A percentile compares a stretch with the other conserved stretches of the same genome.
phyloP scores from a whole-genome alignment of 1,140 invertebrate species.

The Riptortus pedestris region DNA sequence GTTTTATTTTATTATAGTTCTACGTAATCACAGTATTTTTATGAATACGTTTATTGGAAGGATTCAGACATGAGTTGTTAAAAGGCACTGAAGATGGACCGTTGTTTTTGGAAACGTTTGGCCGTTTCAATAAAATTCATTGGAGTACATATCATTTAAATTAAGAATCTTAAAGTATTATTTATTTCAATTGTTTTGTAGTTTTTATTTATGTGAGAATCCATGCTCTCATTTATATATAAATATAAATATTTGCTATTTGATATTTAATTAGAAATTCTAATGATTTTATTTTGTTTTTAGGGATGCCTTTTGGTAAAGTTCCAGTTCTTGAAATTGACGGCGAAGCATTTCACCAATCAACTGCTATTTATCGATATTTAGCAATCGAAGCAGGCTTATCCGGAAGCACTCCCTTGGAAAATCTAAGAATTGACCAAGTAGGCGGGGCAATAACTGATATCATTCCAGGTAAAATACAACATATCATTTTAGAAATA shows the following conservation, averaged over 20 bases:
- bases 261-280: not conserved
- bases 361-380: not conserved
- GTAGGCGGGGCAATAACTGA: not conserved
- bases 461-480: not conserved
- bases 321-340: slow-evolving; percentile 2
- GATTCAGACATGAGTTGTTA: no score
- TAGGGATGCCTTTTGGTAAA: slow-evolving; percentile 4
- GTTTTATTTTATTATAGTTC: no score
- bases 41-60: no score
- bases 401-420: not conserved
- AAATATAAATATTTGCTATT: not conserved
- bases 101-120: no score
- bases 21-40: no score
- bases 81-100: no score
- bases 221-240: not conserved
- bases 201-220: not conserved
- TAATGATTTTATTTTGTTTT: not conserved
- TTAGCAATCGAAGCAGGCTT: not conserved
- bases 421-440: slow-evolving; percentile 5
- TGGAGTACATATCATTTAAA: no score
- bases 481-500: no score
- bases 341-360: not conserved
- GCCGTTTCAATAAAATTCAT: no score
- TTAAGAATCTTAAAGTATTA: no score
- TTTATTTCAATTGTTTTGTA: not conserved